phyloP scores from a whole-genome alignment of 2,113 vertebrate species.

The Cyanoramphus novaezelandiae region DNA sequence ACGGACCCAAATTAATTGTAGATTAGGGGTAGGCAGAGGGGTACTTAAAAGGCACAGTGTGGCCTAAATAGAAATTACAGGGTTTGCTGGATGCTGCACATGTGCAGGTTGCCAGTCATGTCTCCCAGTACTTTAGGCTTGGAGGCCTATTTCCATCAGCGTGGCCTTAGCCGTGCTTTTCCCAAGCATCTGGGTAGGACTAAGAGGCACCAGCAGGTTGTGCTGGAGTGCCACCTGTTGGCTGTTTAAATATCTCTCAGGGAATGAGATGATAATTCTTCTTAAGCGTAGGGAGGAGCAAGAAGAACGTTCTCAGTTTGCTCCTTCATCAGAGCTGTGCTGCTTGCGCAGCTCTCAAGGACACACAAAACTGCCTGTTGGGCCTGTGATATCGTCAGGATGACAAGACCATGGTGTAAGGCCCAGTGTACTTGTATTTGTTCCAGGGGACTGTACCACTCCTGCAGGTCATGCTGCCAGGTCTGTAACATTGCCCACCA shows the following conservation, averaged over 20 bases:
- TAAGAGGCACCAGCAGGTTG: not conserved
- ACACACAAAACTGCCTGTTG: not conserved
- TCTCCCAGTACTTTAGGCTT: not conserved
- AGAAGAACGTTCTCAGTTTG: not conserved
- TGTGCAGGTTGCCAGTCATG: accelerated
- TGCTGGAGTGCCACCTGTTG: not conserved
- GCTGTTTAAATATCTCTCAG: not conserved
- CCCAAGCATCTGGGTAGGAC: not conserved
- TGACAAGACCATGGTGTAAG: not conserved
- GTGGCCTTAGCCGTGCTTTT: not conserved
- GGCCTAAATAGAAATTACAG: not conserved
- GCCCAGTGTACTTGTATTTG: not conserved
- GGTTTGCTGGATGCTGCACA: not conserved
- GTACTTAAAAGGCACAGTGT: not conserved
- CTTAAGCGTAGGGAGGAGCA: not conserved
- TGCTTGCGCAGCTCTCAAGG: not conserved
- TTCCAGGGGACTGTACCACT: not conserved
- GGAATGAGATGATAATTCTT: not conserved
- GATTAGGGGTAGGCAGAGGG: not conserved
- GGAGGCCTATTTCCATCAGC: not conserved
- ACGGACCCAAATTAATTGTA: not conserved
- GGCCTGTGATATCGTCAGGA: not conserved
- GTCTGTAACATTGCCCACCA: not conserved
- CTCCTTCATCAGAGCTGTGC: not conserved
- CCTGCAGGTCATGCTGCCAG: not conserved